Conservation (phyloP, 1,140 invertebrate species). For the Galleria mellonella region DNA sequence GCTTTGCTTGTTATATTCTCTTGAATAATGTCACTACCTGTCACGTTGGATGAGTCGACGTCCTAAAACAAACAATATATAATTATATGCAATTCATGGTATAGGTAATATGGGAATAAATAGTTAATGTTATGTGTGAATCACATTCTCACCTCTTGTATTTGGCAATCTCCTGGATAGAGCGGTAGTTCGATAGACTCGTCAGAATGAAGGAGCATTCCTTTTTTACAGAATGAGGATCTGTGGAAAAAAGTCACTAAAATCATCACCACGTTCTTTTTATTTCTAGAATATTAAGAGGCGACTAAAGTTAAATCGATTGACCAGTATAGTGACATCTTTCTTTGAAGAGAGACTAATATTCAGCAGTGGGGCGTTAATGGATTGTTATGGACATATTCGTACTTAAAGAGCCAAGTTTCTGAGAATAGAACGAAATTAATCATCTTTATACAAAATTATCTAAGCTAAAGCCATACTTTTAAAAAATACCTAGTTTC, state of each 20-base stretch:
- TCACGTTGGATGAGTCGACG: conserved; percentile 27
- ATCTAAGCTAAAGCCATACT: no score
- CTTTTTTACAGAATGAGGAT: conserved; percentile 85
- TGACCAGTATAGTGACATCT: no score
- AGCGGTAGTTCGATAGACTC: conserved; percentile 82
- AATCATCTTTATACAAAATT: no score
- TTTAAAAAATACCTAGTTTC: no score
- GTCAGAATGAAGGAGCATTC: conserved; percentile 83
- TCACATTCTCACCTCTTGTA: conserved; percentile 30
- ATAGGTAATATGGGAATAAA: neutral
- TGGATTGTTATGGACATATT: no score
- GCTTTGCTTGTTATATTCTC: conserved; percentile 32
- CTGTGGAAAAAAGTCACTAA: conserved; percentile 50
- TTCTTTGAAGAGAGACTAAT: no score
- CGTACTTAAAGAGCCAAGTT: no score
- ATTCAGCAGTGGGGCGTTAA: no score
- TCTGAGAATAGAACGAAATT: no score
- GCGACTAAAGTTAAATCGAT: no score
- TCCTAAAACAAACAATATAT: conserved; percentile 24
- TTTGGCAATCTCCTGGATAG: conserved; percentile 84
- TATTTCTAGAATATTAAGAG: no score
- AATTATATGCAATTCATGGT: neutral
- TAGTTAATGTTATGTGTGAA: neutral
- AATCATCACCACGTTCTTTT: no score
- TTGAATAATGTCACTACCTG: conserved; percentile 17